phyloP scores from a whole-genome alignment of 2,113 vertebrate genomes.

The Trachemys scripta region DNA sequence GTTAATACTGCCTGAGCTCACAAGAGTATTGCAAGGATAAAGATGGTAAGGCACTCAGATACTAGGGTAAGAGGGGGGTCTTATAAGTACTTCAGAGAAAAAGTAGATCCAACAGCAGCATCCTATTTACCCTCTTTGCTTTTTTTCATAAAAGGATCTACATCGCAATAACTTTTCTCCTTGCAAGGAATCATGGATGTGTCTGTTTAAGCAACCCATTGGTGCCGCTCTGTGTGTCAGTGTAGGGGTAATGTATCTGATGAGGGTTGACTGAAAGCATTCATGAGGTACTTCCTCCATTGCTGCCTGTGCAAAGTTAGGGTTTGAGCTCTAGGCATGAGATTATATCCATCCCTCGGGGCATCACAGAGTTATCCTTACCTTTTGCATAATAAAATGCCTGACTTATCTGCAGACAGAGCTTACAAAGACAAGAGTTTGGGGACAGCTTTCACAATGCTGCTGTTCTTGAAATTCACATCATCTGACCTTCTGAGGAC shows the following conservation, averaged over 20 bases:
- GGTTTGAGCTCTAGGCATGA: not conserved
- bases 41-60: not conserved
- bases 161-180: not conserved
- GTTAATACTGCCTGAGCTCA: not conserved
- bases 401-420: not conserved
- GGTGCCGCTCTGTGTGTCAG: not conserved
- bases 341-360: fast-evolving
- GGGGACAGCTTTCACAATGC: not conserved
- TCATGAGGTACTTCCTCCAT: fast-evolving
- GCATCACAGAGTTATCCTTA: not conserved
- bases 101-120: not conserved
- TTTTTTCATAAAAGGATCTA: not conserved
- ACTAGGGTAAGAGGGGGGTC: not conserved
- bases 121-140: not conserved
- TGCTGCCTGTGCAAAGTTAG: fast-evolving
- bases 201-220: not conserved
- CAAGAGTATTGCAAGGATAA: not conserved
- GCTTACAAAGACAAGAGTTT: not conserved
- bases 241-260: not conserved
- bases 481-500: not conserved
- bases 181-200: not conserved
- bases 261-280: not conserved
- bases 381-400: not conserved
- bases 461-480: not conserved
- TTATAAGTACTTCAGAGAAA: not conserved